These are phyloP conservation scores for Palythoa grandis DNA, from an alignment of 92 coral and sea anemone genomes.

Conservation along the genomic window DNA sequence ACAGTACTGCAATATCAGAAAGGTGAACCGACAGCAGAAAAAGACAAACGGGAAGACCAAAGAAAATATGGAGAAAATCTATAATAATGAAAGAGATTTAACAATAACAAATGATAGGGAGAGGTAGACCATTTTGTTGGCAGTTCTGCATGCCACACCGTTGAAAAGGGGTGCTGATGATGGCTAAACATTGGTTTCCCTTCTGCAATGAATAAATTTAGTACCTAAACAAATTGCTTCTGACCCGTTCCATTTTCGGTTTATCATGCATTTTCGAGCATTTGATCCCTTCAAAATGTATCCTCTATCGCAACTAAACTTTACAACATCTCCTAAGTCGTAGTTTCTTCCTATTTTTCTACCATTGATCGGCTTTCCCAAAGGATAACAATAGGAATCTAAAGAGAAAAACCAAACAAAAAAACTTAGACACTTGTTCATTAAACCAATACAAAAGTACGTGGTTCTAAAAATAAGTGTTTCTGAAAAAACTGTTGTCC, in stretches of 20 bases:
- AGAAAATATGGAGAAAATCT: neutral
- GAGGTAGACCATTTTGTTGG: too few relatives aligned
- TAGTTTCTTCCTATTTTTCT: conserved; percentile 65
- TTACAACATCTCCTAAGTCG: conserved; percentile 68
- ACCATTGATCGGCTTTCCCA: conserved; percentile 84
- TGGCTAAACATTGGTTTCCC: too few relatives aligned
- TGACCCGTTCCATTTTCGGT: conserved; percentile 84
- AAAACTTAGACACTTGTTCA: neutral
- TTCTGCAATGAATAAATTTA: neutral
- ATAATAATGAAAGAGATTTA: neutral
- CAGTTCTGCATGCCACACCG: too few relatives aligned
- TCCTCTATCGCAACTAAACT: conserved; percentile 70
- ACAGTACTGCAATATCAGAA: too few relatives aligned
- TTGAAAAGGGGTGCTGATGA: too few relatives aligned
- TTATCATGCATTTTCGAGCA: conserved; percentile 62
- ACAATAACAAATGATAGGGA: too few relatives aligned
- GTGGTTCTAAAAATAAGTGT: too few relatives aligned
- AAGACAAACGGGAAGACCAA: too few relatives aligned
- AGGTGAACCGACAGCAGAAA: too few relatives aligned
- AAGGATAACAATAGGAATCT: conserved; percentile 77
- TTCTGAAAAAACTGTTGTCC: too few relatives aligned
- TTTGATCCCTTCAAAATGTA: conserved; percentile 82
- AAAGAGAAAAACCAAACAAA: neutral
- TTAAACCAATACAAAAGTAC: too few relatives aligned
- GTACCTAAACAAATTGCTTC: conserved; percentile 84